phyloP scores from a whole-genome alignment of 2,888 invertebrate genomes.

The Pediacus dermestoides region DNA sequence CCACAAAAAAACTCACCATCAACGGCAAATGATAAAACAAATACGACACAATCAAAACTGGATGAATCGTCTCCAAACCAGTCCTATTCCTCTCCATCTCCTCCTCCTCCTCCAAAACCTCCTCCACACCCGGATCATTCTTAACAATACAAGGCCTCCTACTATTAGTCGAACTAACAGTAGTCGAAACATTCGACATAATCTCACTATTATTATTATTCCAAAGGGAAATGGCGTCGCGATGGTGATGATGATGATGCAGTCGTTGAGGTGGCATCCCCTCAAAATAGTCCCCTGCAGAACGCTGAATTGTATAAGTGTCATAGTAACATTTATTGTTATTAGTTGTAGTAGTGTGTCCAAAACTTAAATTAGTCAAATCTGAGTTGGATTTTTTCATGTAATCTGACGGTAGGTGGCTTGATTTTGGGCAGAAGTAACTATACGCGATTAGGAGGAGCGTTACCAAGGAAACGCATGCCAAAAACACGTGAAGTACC shows the following conservation, averaged over 20 bases:
- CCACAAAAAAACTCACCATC: slow-evolving; percentile 61
- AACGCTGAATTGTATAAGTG: slow-evolving; percentile 40
- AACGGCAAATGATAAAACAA: slow-evolving; percentile 58
- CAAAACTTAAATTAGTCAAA: slow-evolving; percentile 43
- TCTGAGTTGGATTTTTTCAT: slow-evolving; percentile 48
- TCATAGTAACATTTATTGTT: slow-evolving; percentile 41
- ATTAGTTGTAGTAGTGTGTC: slow-evolving; percentile 28
- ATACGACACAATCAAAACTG: slow-evolving; percentile 56
- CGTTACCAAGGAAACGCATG: slow-evolving; percentile 50
- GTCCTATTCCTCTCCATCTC: slow-evolving; percentile 44
- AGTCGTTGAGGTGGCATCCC: slow-evolving; percentile 8
- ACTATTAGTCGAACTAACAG: slow-evolving; percentile 56
- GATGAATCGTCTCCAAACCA: slow-evolving; percentile 51
- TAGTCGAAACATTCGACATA: slow-evolving; percentile 52
- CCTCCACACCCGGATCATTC: slow-evolving; percentile 28
- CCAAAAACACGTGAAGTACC: slow-evolving; percentile 53
- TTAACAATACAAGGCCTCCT: slow-evolving; percentile 51
- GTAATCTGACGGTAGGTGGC: slow-evolving; percentile 42
- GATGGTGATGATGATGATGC: not conserved
- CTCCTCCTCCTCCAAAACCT: slow-evolving; percentile 22
- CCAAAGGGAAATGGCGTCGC: slow-evolving; percentile 25
- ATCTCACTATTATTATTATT: slow-evolving; percentile 42
- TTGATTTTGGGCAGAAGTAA: slow-evolving; percentile 35
- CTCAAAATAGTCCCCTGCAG: slow-evolving; percentile 23
- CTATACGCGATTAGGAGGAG: slow-evolving; percentile 46